Conservation (phyloP, 2,888 invertebrate genomes). For the Automeris io region DNA sequence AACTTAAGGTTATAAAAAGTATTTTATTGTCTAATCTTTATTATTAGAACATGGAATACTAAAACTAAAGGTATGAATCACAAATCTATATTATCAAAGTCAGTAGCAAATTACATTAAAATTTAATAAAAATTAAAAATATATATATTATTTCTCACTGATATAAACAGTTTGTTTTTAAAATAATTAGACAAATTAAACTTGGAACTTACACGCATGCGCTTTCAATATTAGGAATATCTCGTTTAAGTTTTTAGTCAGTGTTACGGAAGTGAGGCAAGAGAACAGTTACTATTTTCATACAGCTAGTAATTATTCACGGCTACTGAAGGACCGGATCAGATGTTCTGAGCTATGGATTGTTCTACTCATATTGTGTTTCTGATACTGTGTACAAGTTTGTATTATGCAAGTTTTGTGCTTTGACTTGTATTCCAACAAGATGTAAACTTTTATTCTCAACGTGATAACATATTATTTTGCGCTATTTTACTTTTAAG, state of each 20-base stretch:
- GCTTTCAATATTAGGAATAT: constrained; percentile 19
- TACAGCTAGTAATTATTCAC: constrained; percentile 16
- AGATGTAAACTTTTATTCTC: no score
- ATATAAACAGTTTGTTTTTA: constrained; percentile 5
- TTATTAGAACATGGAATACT: no score
- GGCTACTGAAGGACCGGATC: constrained; percentile 2
- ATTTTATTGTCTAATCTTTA: no score
- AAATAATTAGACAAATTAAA: constrained; percentile 28
- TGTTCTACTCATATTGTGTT: constrained; percentile 48
- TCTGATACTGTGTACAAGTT: constrained; percentile 57
- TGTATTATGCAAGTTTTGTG: constrained; percentile 28
- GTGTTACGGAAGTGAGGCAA: constrained; percentile 20
- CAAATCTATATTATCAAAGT: no score
- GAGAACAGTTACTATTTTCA: constrained; percentile 21
- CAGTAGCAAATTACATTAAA: no score
- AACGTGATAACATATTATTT: no score
- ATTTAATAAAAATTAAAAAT: no score
- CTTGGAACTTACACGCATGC: constrained; percentile 41
- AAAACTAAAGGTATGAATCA: no score
- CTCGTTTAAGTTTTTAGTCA: constrained; percentile 38
- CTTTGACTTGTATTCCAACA: constrained; percentile 9
- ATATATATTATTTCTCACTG: background rate
- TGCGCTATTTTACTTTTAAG: no score
- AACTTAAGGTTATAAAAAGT: no score
- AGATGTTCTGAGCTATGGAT: constrained; percentile 40